phyloP scores from a whole-genome alignment of 2,797 vertebrate species.

The Bovichtus diacanthus region DNA sequence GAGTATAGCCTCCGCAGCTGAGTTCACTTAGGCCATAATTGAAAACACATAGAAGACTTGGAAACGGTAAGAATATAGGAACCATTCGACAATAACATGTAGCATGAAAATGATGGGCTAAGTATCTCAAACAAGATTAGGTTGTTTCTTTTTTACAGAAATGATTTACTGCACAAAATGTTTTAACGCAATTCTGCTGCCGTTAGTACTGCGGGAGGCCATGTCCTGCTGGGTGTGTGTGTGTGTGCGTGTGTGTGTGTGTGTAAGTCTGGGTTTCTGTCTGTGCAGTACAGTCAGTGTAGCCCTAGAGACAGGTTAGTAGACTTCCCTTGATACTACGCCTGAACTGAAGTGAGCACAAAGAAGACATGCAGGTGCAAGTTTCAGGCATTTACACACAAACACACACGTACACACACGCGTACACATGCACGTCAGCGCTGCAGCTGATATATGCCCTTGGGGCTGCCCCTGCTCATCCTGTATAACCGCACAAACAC shows the following conservation, averaged over 20 bases:
- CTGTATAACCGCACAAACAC: slow-evolving; percentile 46
- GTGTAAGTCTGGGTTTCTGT: slow-evolving; percentile 18
- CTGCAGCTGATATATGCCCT: slow-evolving; percentile 61
- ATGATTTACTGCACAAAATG: slow-evolving; percentile 14
- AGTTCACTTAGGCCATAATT: slow-evolving; percentile 68
- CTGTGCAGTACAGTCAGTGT: slow-evolving; percentile 39
- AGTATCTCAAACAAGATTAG: slow-evolving; percentile 43
- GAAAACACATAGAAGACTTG: slow-evolving; percentile 65
- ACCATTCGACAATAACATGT: slow-evolving; percentile 46
- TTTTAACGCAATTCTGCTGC: slow-evolving; percentile 30
- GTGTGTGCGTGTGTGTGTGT: slow-evolving; percentile 4
- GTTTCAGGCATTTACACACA: slow-evolving; percentile 68
- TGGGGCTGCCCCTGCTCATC: slow-evolving; percentile 46
- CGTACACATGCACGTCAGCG: slow-evolving; percentile 26
- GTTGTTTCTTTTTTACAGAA: slow-evolving; percentile 15
- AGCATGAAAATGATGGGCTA: slow-evolving; percentile 44
- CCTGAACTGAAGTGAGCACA: slow-evolving; percentile 61
- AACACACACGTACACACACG: slow-evolving; percentile 35
- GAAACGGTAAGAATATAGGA: slow-evolving; percentile 44
- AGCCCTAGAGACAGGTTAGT: slow-evolving; percentile 58
- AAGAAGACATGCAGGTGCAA: slow-evolving; percentile 75
- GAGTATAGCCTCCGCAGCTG: slow-evolving; percentile 64
- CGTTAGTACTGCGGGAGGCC: slow-evolving; percentile 12
- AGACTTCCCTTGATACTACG: slow-evolving; percentile 66
- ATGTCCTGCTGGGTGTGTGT: slow-evolving; percentile 2